Evolutionary conservation across 2,888 invertebrate species (phyloP).

Genomic region (Resseliella maxima): DNA sequence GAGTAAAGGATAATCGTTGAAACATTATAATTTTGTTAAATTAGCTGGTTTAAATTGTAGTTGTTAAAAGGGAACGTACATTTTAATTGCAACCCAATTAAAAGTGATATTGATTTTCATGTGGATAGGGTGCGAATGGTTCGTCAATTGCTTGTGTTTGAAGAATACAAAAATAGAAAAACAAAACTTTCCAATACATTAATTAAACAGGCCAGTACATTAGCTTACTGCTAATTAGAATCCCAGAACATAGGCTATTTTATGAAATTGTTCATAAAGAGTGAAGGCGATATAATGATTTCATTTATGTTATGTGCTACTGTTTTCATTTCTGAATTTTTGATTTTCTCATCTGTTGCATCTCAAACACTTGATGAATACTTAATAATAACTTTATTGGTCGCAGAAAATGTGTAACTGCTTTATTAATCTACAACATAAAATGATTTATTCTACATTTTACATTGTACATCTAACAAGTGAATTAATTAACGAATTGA

Average conservation of each 20-base stretch:
- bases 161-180: not conserved
- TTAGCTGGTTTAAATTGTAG: not conserved
- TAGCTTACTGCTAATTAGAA: not conserved
- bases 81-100: conserved; percentile 14
- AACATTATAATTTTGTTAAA: conserved; percentile 22
- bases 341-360: conserved; percentile 40
- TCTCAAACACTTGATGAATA: not conserved
- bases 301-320: not conserved
- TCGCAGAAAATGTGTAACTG: not conserved
- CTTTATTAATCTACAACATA: not conserved
- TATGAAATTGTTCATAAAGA: conserved; percentile 16
- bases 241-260: not conserved
- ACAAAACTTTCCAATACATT: not conserved
- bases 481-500: not conserved
- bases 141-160: not conserved
- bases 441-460: not conserved
- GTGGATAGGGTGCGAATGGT: conserved; percentile 1
- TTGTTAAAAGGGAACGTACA: conserved; percentile 30
- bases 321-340: not conserved
- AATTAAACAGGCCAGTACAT: not conserved
- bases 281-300: not conserved
- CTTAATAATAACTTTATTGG: conserved; percentile 2
- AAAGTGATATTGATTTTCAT: conserved; percentile 43
- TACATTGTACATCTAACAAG: not conserved
- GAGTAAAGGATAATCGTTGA: conserved; percentile 2